Percentiles rank a stretch among this genome's conserved stretches.
phyloP scores from a whole-genome alignment of 2,888 invertebrate genomes.

The Tigriopus californicus region DNA sequence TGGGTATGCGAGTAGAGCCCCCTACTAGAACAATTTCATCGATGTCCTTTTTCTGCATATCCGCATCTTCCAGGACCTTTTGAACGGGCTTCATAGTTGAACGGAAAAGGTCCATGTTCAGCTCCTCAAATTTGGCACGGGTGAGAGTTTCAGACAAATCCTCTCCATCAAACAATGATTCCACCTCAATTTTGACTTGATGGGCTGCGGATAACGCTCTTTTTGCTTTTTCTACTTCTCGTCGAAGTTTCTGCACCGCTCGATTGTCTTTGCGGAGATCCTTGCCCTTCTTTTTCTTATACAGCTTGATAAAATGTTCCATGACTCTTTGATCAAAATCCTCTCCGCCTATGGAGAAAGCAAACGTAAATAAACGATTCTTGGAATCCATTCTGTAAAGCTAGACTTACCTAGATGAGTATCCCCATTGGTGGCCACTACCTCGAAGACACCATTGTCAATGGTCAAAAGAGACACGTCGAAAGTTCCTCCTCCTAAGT shows the following conservation, averaged over 20 bases:
- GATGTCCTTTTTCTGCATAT: conserved; percentile 93
- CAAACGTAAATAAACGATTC: not conserved
- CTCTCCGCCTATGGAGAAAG: conserved; percentile 49
- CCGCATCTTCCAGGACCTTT: conserved; percentile 93
- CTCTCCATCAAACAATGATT: conserved; percentile 92
- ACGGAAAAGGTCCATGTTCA: conserved; percentile 63
- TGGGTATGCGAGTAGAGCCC: conserved; percentile 97
- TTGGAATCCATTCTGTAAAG: not conserved
- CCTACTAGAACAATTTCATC: conserved; percentile 98
- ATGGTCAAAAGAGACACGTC: conserved; percentile 95
- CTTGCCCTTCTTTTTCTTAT: conserved; percentile 97
- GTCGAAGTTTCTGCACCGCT: conserved; percentile 83
- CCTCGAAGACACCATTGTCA: conserved; percentile 95
- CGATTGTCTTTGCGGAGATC: conserved; percentile 82
- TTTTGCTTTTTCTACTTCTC: conserved; percentile 95
- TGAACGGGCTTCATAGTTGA: conserved; percentile 87
- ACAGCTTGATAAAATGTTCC: conserved; percentile 96
- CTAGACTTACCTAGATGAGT: conserved; percentile 62
- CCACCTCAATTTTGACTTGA: conserved; percentile 93
- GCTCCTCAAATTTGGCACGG: conserved; percentile 93
- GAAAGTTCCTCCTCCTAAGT: conserved; percentile 97
- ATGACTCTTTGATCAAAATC: conserved; percentile 96
- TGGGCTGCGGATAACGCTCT: conserved; percentile 82
- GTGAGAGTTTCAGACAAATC: conserved; percentile 96
- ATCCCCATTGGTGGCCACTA: conserved; percentile 78